phyloP scores from a whole-genome alignment of 2,113 vertebrate genomes.

The Dicerorhinus sumatrensis region DNA sequence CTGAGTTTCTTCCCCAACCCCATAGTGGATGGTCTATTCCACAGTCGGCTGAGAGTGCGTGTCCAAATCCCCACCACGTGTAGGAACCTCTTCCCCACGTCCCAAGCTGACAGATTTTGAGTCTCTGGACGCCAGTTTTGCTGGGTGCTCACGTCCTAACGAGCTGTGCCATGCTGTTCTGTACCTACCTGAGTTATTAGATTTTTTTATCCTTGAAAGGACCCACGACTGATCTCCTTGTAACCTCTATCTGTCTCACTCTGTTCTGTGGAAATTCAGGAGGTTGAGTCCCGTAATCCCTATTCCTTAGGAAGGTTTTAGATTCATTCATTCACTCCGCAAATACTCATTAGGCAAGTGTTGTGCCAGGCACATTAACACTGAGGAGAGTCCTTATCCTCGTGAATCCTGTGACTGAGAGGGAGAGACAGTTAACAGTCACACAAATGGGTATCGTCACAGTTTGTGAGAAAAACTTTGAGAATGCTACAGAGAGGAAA shows the following conservation, averaged over 20 bases:
- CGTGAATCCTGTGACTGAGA: background rate
- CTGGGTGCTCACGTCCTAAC: background rate
- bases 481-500: background rate
- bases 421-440: background rate
- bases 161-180: background rate
- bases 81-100: background rate
- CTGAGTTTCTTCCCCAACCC: background rate
- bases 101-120: background rate
- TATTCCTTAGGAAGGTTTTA: background rate
- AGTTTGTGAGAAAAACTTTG: background rate
- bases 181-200: background rate
- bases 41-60: background rate
- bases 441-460: background rate
- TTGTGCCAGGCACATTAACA: background rate
- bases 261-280: background rate
- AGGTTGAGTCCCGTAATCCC: background rate
- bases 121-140: background rate
- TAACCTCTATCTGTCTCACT: background rate
- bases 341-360: background rate
- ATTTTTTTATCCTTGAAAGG: background rate
- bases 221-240: background rate
- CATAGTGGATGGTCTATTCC: background rate
- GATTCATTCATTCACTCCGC: background rate
- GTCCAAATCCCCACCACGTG: background rate
- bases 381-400: background rate